Percentiles rank a stretch among this genome's conserved stretches.
These are phyloP conservation scores for Struthio camelus DNA, from an alignment of 2,113 vertebrate genomes.

Conservation along the genomic window DNA sequence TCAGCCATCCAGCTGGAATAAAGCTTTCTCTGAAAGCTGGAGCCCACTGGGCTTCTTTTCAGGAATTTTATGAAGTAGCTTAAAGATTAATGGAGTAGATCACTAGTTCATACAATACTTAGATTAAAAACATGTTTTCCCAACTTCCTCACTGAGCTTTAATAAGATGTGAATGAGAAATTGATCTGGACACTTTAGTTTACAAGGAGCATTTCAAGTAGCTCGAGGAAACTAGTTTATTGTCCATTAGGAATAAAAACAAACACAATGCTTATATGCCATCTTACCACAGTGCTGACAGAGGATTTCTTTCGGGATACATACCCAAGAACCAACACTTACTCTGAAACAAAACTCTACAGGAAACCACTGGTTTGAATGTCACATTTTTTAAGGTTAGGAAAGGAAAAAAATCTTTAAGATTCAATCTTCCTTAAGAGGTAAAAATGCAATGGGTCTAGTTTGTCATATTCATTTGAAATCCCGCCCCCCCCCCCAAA, in stretches of 20 bases:
- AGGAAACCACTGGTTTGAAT: not conserved
- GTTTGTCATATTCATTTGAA: not conserved
- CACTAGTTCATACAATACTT: not conserved
- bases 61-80: constrained; percentile 16
- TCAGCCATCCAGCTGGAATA: not conserved
- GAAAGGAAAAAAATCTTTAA: not conserved
- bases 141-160: constrained; percentile 1
- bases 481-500: too few relatives aligned
- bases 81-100: not conserved
- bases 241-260: constrained; percentile 10
- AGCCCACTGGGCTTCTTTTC: not conserved
- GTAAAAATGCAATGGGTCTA: not conserved
- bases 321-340: not conserved
- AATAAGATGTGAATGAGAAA: constrained; percentile 17
- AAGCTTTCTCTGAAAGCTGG: not conserved
- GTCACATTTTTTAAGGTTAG: not conserved
- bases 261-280: not conserved
- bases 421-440: not conserved
- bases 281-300: not conserved
- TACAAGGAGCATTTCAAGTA: constrained; percentile 20
- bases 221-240: constrained; percentile 26
- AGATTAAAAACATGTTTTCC: constrained; percentile 4
- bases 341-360: not conserved
- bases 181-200: not conserved
- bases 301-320: not conserved